phyloP scores from a whole-genome alignment of 2,888 invertebrate species.

The Ichneumoninae sp. region DNA sequence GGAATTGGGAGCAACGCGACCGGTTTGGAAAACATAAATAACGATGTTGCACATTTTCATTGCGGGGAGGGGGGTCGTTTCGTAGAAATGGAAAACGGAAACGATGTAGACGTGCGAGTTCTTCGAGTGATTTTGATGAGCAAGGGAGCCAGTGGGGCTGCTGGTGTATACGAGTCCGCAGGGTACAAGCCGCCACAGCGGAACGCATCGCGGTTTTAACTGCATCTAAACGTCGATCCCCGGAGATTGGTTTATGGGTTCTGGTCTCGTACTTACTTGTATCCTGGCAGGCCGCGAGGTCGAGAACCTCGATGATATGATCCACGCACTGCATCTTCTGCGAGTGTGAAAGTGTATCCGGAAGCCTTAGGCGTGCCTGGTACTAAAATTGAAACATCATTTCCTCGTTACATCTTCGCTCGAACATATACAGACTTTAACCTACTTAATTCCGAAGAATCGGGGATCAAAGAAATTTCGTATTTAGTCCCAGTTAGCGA shows the following conservation, averaged over 20 bases:
- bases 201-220: slow-evolving; percentile 50
- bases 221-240: slow-evolving; percentile 68
- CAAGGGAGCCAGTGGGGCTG: not conserved
- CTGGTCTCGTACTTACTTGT: slow-evolving; percentile 86
- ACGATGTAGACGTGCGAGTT: slow-evolving; percentile 41
- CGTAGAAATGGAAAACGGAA: slow-evolving; percentile 28
- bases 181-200: slow-evolving; percentile 31
- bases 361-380: slow-evolving; percentile 87
- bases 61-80: not conserved
- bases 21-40: slow-evolving; percentile 23
- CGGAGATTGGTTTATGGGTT: slow-evolving; percentile 67
- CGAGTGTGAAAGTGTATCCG: slow-evolving; percentile 89
- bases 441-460: slow-evolving; percentile 50
- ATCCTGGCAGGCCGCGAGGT: slow-evolving; percentile 90
- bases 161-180: slow-evolving; percentile 16
- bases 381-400: slow-evolving; percentile 84
- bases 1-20: not conserved
- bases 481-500: slow-evolving; percentile 17
- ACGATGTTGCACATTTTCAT: slow-evolving; percentile 2
- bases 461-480: slow-evolving; percentile 59
- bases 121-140: slow-evolving; percentile 37
- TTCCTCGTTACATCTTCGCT: slow-evolving; percentile 66
- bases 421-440: slow-evolving; percentile 41
- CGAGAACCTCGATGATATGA: slow-evolving; percentile 91
- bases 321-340: slow-evolving; percentile 92